A percentile compares a stretch with the other conserved stretches of the same genome.
Conservation (phyloP, 2,113 vertebrate species). For the Tragelaphus imberbis region DNA sequence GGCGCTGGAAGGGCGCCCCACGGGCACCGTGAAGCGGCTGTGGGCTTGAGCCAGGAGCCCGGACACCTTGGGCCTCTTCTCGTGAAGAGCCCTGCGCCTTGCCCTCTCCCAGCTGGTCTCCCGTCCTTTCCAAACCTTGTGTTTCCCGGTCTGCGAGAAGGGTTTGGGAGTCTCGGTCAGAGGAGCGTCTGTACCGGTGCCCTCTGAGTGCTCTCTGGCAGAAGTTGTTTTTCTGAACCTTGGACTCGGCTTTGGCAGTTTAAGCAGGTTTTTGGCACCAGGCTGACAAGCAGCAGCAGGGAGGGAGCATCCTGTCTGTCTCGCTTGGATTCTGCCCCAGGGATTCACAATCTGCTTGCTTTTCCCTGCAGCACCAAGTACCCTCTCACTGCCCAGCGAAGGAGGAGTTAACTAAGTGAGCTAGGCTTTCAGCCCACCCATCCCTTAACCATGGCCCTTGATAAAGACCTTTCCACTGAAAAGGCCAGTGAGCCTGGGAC, state of each 20-base stretch:
- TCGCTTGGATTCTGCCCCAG: conserved; percentile 55
- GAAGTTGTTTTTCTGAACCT: conserved; percentile 33
- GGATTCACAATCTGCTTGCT: conserved; percentile 50
- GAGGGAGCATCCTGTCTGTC: conserved; percentile 40
- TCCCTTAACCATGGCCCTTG: not conserved
- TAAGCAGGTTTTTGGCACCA: conserved; percentile 50
- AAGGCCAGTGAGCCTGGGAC: not conserved
- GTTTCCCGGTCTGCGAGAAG: not conserved
- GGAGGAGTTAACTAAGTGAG: not conserved
- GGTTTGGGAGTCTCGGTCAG: not conserved
- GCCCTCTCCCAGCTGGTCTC: not conserved
- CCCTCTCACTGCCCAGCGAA: not conserved
- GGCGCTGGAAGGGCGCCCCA: not conserved
- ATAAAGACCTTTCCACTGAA: not conserved
- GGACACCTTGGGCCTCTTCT: not conserved
- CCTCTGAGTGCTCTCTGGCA: not conserved
- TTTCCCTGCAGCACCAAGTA: not conserved
- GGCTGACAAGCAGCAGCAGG: conserved; percentile 29
- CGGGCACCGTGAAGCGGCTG: not conserved
- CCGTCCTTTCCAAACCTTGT: not conserved
- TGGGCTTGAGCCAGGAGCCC: not conserved
- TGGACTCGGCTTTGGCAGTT: conserved; percentile 11
- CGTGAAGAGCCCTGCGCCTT: not conserved
- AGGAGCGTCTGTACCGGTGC: not conserved
- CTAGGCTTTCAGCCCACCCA: not conserved